Percentiles rank a stretch among this genome's conserved stretches.
phyloP scores from a whole-genome alignment of 1,140 invertebrate genomes.

The Drosophila erecta region DNA sequence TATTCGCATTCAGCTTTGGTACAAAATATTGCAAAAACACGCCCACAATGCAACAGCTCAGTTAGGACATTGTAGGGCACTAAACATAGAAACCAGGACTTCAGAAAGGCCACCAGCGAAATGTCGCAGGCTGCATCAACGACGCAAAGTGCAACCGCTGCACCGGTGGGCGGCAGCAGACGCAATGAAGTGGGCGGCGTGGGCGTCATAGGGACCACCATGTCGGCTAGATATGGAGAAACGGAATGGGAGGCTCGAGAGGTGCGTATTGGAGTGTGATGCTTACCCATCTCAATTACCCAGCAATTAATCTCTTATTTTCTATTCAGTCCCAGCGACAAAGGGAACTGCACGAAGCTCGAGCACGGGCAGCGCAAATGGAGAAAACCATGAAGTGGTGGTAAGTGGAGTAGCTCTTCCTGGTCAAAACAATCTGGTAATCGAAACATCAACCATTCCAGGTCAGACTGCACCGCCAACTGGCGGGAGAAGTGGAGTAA shows the following conservation, averaged over 20 bases:
- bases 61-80: slow-evolving; percentile 7
- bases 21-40: slow-evolving; percentile 7
- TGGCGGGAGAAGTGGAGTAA: slow-evolving; percentile 98
- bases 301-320: neutral
- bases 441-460: slow-evolving; percentile 13
- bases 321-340: slow-evolving; percentile 87
- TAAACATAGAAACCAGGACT: slow-evolving; percentile 11
- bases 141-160: slow-evolving; percentile 54
- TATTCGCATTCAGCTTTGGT: slow-evolving; percentile 21
- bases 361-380: slow-evolving; percentile 97
- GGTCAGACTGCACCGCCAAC: slow-evolving; percentile 90
- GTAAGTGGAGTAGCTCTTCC: slow-evolving; percentile 28
- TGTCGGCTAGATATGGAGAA: slow-evolving; percentile 85
- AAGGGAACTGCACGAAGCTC: slow-evolving; percentile 94
- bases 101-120: slow-evolving; percentile 5
- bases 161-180: slow-evolving; percentile 47
- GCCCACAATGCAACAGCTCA: slow-evolving; percentile 39
- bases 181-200: slow-evolving; percentile 51
- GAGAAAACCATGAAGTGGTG: slow-evolving; percentile 99
- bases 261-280: slow-evolving; percentile 73
- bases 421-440: neutral
- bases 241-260: slow-evolving; percentile 90
- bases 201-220: slow-evolving; percentile 51
- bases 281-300: too few relatives aligned
- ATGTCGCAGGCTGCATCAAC: slow-evolving; percentile 70